Evolutionary conservation across 2,888 invertebrate species (phyloP), one percentile per base, ranked within the genome.

Genomic region (Chrysomela aeneicollis): DNA sequence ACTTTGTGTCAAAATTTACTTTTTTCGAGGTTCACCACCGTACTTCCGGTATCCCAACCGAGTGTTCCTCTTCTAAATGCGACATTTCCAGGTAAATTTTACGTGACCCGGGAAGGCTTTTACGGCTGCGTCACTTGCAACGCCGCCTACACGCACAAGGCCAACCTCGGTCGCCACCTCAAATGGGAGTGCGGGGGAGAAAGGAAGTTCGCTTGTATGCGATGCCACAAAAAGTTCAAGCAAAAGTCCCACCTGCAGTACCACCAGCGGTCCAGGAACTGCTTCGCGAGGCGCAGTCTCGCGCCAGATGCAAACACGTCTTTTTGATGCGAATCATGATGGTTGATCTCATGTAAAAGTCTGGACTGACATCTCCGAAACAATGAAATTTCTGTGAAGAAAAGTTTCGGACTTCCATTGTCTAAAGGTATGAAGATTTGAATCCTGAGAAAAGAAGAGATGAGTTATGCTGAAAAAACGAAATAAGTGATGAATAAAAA

Each of bases 121-220:
- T 71, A 50, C 52, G 64, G 61, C 1, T 71, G 71, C 26, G 18
- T 5, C 9, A 53, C 22, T 21, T 71, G 71, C 47, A 52, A 59
- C 12, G 58, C 59, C 1, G 37, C 51, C n/a, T 71, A 70, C 49
- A 55, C 55, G 6, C 64, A 63, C 22, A 71, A 68, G 51, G 63
- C 62, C 4, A 69, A 63, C 50, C 35, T 66, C 10, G 19, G 59
- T 2, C 65, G 74, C 18, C 75, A 75, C 54, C 19, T 73, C 5
- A 68, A 62, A 35, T 74, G 73, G 63, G 75, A 75, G 57, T 75
- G 74, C 52, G 73, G 75, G 1, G 73, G 71, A 1, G 73, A 74
- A 47, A 63, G 71, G 21, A 72, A 70, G 42, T 75, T 74, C 37
- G 58, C 53, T 1, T 75, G 74, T 35, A 53, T 17, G 1, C 67